Percentiles rank a stretch among this genome's conserved stretches.
Evolutionary conservation across 2,113 vertebrate genomes (phyloP).

Genomic region (Grammomys dolichurus): DNA sequence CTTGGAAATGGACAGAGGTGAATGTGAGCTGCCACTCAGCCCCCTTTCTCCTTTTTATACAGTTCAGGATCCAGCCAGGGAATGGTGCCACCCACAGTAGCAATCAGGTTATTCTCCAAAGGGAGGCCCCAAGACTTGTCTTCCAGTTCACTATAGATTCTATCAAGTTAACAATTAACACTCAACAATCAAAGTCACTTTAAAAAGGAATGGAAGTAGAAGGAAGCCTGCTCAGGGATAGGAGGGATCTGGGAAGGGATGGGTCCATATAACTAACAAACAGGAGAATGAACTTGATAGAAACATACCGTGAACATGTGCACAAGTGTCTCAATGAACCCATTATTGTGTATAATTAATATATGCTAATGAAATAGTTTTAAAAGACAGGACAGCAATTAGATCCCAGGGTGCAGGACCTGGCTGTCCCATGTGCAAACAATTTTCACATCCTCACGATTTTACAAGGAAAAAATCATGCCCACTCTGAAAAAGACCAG

Average conservation of each 20-base stretch:
- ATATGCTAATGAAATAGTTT: neutral
- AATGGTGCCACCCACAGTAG: neutral
- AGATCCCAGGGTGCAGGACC: neutral
- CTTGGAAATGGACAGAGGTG: neutral
- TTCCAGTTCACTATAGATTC: neutral
- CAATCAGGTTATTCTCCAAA: neutral
- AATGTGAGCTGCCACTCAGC: neutral
- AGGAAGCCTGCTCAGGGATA: neutral
- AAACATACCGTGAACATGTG: neutral
- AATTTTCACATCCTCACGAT: neutral
- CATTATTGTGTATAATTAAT: neutral
- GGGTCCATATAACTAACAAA: no score
- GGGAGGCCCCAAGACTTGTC: no score
- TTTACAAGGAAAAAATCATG: conserved; percentile 22
- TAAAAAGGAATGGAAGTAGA: neutral
- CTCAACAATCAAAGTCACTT: neutral
- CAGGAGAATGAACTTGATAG: neutral
- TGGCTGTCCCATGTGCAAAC: neutral
- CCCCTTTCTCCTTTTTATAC: neutral
- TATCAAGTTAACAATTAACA: neutral
- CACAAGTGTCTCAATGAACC: neutral
- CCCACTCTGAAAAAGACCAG: conserved; percentile 8
- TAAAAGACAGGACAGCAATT: neutral
- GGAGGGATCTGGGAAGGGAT: neutral
- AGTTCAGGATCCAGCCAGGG: neutral